These are phyloP conservation scores for Drosophila mayri DNA, from an alignment of 1,140 invertebrate species.

Conservation along the genomic window DNA sequence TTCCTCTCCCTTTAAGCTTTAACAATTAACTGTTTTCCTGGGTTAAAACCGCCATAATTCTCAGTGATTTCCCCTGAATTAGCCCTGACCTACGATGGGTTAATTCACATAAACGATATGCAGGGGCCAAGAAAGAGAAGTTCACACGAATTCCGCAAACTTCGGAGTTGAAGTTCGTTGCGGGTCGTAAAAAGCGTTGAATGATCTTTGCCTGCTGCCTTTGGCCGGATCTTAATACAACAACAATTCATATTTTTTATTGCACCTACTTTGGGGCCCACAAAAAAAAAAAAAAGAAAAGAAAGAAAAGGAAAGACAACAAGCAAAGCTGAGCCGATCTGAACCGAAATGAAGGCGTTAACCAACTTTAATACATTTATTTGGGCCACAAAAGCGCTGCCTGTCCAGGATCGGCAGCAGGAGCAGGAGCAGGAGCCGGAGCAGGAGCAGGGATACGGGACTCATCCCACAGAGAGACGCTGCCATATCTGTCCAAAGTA, in stretches of 20 bases:
- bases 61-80: not conserved
- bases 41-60: not conserved
- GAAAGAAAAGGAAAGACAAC: not conserved
- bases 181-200: conserved; percentile 68
- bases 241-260: conserved; percentile 83
- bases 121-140: not conserved
- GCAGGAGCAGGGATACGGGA: conserved; percentile 4
- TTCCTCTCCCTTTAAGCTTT: too few species aligned
- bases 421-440: conserved; percentile 1
- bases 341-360: conserved; percentile 74
- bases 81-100: conserved; percentile 4
- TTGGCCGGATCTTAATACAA: conserved; percentile 66
- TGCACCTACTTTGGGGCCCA: conserved; percentile 72
- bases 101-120: not conserved
- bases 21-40: not conserved
- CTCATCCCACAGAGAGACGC: conserved; percentile 33
- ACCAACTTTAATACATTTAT: conserved; percentile 84
- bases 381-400: conserved; percentile 71
- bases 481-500: conserved; percentile 82
- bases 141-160: conserved; percentile 37
- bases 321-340: conserved; percentile 5
- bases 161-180: conserved; percentile 12
- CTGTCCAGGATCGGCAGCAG: conserved; percentile 1
- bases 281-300: not conserved
- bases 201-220: conserved; percentile 62